Conservation (phyloP, 2,797 vertebrate genomes). For the Todus mexicanus region DNA sequence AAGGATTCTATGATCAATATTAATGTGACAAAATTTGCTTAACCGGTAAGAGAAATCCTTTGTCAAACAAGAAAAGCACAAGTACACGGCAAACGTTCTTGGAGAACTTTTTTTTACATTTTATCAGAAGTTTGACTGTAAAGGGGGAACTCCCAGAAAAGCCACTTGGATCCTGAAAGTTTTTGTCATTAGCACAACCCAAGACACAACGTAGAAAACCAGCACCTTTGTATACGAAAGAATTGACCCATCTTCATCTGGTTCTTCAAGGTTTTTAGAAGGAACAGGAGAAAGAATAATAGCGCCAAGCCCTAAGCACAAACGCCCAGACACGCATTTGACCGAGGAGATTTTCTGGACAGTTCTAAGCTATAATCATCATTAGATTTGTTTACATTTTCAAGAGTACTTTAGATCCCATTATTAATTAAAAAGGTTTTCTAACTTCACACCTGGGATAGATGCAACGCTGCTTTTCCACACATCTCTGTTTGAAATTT, state of each 20-base stretch:
- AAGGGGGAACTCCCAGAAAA: background rate
- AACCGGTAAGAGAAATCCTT: background rate
- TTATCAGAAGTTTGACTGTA: background rate
- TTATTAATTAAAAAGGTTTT: slow-evolving; percentile 48
- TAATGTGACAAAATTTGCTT: background rate
- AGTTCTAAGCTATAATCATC: background rate
- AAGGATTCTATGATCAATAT: background rate
- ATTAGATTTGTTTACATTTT: slow-evolving; percentile 26
- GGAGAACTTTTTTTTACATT: background rate
- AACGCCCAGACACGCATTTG: background rate
- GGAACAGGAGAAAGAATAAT: background rate
- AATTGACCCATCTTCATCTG: background rate
- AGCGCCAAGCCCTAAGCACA: background rate
- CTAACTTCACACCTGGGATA: slow-evolving; percentile 56
- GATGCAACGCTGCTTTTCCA: background rate
- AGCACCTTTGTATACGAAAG: background rate
- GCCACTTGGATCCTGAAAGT: background rate
- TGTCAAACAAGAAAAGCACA: background rate
- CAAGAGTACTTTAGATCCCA: slow-evolving; percentile 33
- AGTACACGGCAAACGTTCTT: background rate
- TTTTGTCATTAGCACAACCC: background rate
- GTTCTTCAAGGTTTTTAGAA: background rate
- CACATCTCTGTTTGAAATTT: slow-evolving; percentile 65
- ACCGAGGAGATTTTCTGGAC: background rate
- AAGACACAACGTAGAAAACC: background rate